Base-by-base conservation (phyloP, 2,888 invertebrate species). In the Noctua comes region DNA sequence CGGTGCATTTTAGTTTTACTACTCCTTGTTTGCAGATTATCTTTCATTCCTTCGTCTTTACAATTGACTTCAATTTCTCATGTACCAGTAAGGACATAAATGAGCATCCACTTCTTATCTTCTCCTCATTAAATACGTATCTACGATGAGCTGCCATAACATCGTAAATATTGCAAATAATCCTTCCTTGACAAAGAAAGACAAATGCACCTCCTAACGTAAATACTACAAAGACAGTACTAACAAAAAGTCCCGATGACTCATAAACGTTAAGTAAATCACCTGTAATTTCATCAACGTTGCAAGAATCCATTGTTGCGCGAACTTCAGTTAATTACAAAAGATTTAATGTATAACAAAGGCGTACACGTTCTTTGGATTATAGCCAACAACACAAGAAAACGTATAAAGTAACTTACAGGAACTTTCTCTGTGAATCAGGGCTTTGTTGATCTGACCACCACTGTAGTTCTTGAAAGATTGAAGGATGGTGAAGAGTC, bases 311-410 rank as follows among this genome's bases (percentile, higher is more conserved):
- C 76, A 88, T 68, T 83, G 82, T 84, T 70, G 80, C 82, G 80
- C 73, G 77, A 86, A 88, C 70, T 86, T 74, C 62, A 80, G 82
- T 88, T 89, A 88, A 89, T 88, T 87, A 82, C 82, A 80, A 83
- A 86, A 84, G 82, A 88, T 85, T 79, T 83, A 85, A 81, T 77
- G 70, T 82, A 76, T 80, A 79, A 84, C 83, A 77, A 84, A 80
- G 82, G 82, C 80, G 72, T 31, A 83, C 75, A 80, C 82, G 88
- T 80, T 78, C 68, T 59, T 82, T 88, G 88, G 87, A 88, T 76
- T 79, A 79, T 46, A 68, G 88, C 88, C 88, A 88, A 83, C 48
- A 68, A 51, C 36, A 77, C n/a, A 59, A 77, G 68, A 62, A 66
- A 76, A 73, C 21, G 82, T 68, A 65, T 78, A 73, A 77, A 76